phyloP scores from a whole-genome alignment of 2,797 vertebrate species.

The Rallus crepitans region DNA sequence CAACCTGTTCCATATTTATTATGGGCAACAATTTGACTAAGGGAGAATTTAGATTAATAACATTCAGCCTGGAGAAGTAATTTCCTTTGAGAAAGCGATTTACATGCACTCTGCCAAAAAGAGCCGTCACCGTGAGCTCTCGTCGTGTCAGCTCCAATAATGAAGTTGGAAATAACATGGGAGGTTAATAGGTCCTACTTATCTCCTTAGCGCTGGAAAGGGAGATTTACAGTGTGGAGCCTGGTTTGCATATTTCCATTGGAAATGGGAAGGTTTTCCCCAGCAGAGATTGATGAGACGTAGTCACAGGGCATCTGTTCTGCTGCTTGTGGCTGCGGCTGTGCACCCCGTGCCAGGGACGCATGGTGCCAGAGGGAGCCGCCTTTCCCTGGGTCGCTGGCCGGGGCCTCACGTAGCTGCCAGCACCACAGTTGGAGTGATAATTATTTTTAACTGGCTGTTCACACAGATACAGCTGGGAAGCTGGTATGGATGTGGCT shows the following conservation, averaged over 20 bases:
- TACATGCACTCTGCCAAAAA: constrained; percentile 93
- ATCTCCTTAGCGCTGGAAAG: constrained; percentile 84
- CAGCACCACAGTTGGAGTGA: fast-evolving
- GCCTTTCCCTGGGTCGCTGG: background rate
- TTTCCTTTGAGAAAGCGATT: constrained; percentile 98
- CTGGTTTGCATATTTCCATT: constrained; percentile 78
- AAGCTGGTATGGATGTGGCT: background rate
- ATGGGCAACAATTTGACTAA: constrained; percentile 95
- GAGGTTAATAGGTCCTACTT: constrained; percentile 98
- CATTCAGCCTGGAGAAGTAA: constrained; percentile 94
- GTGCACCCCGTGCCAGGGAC: background rate
- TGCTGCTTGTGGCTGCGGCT: constrained; percentile 3
- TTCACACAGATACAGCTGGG: background rate
- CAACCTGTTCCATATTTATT: constrained; percentile 95
- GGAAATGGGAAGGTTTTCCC: constrained; percentile 72
- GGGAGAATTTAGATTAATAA: constrained; percentile 99
- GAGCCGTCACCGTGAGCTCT: constrained; percentile 87
- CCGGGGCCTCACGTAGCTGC: background rate
- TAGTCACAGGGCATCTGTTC: constrained; percentile 32
- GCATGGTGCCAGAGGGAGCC: background rate
- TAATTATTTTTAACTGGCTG: background rate
- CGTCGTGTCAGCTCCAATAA: constrained; percentile 95
- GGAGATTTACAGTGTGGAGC: constrained; percentile 75
- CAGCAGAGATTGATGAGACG: constrained; percentile 68
- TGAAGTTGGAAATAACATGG: constrained; percentile 97